Evolutionary conservation across 1,140 invertebrate genomes (phyloP).

Genomic region (Diploscapter pachys): DNA sequence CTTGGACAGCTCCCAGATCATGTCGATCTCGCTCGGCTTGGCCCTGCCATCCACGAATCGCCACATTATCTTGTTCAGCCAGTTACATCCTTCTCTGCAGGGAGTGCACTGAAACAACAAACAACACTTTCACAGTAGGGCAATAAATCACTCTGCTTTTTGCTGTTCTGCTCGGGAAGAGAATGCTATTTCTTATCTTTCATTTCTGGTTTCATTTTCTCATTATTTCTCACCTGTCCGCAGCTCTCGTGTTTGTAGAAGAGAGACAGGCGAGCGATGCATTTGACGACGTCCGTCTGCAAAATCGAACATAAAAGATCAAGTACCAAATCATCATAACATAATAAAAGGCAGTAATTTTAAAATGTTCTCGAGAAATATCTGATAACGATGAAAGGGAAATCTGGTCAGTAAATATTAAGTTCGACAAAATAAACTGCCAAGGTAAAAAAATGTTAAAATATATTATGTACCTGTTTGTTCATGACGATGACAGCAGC

Average conservation of each 20-base stretch:
- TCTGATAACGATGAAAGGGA: no score
- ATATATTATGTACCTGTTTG: constrained; percentile 69
- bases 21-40: constrained; percentile 89
- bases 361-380: no score
- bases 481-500: constrained; percentile 99
- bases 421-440: no score
- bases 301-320: constrained; percentile 18
- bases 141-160: neutral
- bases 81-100: constrained; percentile 90
- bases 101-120: constrained; percentile 75
- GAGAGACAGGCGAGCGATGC: constrained; percentile 87
- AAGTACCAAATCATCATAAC: no score
- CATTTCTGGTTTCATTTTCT: constrained; percentile 43
- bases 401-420: no score
- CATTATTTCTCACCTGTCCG: constrained; percentile 69
- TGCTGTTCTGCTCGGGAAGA: neutral
- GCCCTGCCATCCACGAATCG: constrained; percentile 87
- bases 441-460: no score
- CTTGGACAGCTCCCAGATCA: constrained; percentile 97
- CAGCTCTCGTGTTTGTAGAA: constrained; percentile 99
- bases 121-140: no score
- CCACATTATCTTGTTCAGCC: constrained; percentile 98
- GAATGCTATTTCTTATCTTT: neutral
- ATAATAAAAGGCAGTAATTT: no score
- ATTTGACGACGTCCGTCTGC: constrained; percentile 82